Evolutionary conservation across 2,113 vertebrate species (phyloP).

Genomic region (Aphelocoma coerulescens): DNA sequence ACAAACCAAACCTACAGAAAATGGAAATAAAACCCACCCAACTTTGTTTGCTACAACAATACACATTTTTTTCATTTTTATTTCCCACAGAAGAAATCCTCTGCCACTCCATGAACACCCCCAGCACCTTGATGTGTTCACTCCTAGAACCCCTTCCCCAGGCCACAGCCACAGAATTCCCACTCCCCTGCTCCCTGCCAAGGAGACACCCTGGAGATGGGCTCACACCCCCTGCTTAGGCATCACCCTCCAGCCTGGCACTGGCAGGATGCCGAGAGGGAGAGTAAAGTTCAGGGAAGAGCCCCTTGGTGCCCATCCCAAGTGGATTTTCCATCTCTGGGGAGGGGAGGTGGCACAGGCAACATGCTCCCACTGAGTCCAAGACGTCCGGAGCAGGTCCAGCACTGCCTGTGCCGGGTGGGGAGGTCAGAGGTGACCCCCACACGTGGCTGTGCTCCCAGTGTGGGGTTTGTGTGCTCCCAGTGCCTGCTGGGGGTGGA

Average conservation of each 20-base stretch:
- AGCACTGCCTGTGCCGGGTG: background rate
- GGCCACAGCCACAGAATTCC: background rate
- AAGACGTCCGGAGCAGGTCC: background rate
- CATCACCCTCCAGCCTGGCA: accelerated
- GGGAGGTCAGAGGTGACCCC: background rate
- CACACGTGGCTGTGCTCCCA: accelerated
- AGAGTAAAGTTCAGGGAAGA: background rate
- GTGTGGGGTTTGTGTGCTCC: too few species aligned
- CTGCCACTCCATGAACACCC: background rate
- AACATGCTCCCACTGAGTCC: background rate
- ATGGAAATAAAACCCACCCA: background rate
- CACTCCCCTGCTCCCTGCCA: background rate
- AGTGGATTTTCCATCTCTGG: background rate
- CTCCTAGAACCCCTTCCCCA: background rate
- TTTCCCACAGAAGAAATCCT: background rate
- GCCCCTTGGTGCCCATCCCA: background rate
- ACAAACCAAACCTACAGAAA: background rate
- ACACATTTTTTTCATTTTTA: background rate
- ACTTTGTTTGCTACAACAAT: background rate
- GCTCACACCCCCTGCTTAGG: background rate
- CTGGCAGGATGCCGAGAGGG: background rate
- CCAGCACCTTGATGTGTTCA: accelerated
- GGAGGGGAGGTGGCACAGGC: background rate
- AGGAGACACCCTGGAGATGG: background rate
- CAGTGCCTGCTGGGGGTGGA: background rate